phyloP scores from a whole-genome alignment of 2,797 vertebrate genomes.

The Chaenodraco wilsoni region DNA sequence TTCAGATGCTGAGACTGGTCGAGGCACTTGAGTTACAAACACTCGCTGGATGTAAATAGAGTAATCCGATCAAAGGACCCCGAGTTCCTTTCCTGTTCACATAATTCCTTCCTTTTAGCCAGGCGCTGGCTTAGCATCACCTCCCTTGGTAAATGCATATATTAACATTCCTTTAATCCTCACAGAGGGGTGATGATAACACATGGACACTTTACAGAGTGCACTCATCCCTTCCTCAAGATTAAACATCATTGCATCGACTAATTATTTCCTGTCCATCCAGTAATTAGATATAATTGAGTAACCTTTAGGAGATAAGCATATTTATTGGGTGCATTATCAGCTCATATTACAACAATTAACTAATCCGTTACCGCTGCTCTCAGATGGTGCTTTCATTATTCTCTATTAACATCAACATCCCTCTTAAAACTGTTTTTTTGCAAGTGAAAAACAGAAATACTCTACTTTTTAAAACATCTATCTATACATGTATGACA shows the following conservation, averaged over 20 bases:
- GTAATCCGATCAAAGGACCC: slow-evolving; percentile 75
- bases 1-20: slow-evolving; percentile 43
- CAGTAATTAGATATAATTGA: slow-evolving; percentile 66
- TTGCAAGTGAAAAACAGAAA: not conserved
- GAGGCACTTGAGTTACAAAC: slow-evolving; percentile 72
- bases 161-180: slow-evolving; percentile 73
- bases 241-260: slow-evolving; percentile 58
- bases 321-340: slow-evolving; percentile 67
- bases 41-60: slow-evolving; percentile 65
- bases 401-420: slow-evolving; percentile 15
- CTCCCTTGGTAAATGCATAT: slow-evolving; percentile 68
- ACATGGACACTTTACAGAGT: slow-evolving; percentile 46
- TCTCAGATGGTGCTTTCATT: slow-evolving; percentile 41
- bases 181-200: slow-evolving; percentile 55
- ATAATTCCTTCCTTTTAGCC: slow-evolving; percentile 71
- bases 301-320: slow-evolving; percentile 65
- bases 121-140: slow-evolving; percentile 64
- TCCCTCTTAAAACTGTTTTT: not conserved
- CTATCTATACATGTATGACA: not conserved
- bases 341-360: slow-evolving; percentile 48
- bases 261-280: slow-evolving; percentile 69
- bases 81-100: slow-evolving; percentile 60
- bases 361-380: slow-evolving; percentile 46
- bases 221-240: slow-evolving; percentile 55
- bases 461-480: not conserved